Conservation (phyloP, 1,140 invertebrate species). For the Camponotus vicinus region DNA sequence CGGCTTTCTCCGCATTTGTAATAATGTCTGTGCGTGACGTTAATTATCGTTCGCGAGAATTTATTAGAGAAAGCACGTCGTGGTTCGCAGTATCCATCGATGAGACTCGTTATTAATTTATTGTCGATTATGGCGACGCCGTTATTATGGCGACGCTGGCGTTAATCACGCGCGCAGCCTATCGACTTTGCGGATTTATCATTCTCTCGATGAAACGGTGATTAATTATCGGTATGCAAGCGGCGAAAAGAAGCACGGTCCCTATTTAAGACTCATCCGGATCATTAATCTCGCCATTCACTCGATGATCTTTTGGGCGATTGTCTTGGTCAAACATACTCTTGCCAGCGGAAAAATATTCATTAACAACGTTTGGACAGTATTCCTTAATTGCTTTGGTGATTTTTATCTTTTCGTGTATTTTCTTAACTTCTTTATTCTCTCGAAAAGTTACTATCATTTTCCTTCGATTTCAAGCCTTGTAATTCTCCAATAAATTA, state of each 20-base stretch:
- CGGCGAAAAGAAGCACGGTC: conserved; percentile 47
- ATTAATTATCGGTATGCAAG: conserved; percentile 66
- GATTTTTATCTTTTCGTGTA: conserved; percentile 15
- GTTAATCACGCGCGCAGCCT: conserved; percentile 64
- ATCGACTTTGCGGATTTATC: conserved; percentile 67
- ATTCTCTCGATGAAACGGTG: conserved; percentile 59
- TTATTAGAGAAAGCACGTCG: conserved; percentile 68
- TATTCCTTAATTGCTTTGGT: neutral
- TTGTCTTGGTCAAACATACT: conserved; percentile 31
- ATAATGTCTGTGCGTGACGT: conserved; percentile 52
- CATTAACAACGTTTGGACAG: neutral
- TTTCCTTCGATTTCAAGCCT: neutral
- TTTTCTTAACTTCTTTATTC: neutral
- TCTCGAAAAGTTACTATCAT: neutral
- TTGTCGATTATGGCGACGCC: conserved; percentile 57
- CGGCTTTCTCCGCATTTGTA: conserved; percentile 45
- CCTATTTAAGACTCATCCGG: conserved; percentile 60
- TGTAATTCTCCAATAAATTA: too few relatives aligned
- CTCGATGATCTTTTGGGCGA: conserved; percentile 32
- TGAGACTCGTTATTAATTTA: conserved; percentile 64
- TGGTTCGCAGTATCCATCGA: conserved; percentile 8
- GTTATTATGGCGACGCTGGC: conserved; percentile 56
- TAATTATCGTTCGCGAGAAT: conserved; percentile 57
- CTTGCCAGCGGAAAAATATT: conserved; percentile 13
- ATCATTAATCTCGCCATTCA: conserved; percentile 65